These are phyloP conservation scores for Lepidurus apus DNA, from an alignment of 1,140 invertebrate genomes.

Conservation along the genomic window DNA sequence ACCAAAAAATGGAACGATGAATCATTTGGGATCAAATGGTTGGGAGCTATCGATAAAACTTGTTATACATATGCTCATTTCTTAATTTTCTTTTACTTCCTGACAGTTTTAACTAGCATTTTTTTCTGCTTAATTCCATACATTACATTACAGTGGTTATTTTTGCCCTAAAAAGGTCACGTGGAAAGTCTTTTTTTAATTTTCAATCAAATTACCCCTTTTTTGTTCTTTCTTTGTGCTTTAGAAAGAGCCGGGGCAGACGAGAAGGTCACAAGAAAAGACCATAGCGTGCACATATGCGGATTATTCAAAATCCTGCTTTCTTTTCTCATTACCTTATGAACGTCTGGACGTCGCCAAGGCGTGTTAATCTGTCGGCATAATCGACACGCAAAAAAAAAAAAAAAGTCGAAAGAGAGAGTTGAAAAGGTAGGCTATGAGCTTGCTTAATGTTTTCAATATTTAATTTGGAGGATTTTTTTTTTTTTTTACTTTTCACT, in stretches of 20 bases:
- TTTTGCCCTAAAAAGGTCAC: neutral
- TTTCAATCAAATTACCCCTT: slow-evolving; percentile 3
- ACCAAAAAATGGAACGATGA: neutral
- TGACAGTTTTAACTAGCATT: too few relatives aligned
- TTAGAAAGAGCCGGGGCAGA: neutral
- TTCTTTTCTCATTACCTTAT: slow-evolving; percentile 22
- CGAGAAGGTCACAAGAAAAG: neutral
- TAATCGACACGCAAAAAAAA: neutral
- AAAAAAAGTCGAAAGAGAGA: neutral
- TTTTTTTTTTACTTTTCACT: neutral
- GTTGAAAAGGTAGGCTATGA: neutral
- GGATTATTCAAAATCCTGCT: neutral
- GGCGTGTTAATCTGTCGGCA: slow-evolving; percentile 20
- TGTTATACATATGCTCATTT: neutral
- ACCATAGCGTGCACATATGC: neutral
- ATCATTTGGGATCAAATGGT: neutral
- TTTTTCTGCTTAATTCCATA: too few relatives aligned
- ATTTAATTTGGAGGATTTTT: neutral
- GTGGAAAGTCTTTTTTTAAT: neutral
- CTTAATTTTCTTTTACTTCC: neutral
- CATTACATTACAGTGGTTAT: neutral
- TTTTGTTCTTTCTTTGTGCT: neutral
- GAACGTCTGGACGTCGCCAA: slow-evolving; percentile 20
- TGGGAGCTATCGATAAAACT: neutral
- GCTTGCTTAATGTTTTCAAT: neutral